Evolutionary conservation across 2,113 vertebrate species (phyloP), one percentile per base, ranked within the genome.

Genomic region (Spizaetus ornatus): DNA sequence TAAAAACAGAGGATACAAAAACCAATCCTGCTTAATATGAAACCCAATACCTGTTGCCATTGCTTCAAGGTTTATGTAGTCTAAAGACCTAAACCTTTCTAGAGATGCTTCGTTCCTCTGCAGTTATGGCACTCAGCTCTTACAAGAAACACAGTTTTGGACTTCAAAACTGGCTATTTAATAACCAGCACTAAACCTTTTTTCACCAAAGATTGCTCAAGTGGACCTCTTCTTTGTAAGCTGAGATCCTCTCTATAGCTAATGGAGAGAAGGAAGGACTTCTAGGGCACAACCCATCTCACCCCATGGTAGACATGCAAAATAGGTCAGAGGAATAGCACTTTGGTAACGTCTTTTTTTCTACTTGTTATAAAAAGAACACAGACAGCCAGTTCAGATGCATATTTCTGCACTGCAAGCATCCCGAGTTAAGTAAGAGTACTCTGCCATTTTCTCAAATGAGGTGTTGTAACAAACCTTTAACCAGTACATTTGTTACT

Each of bases 391-490:
- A 14, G 8, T 22, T 74, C 58, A 80, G 38, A 69, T 23, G 61
- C 21, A 6, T 36, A 53, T 72, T 91, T 77, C 56, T 90, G 31
- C 15, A 65, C 5, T 26, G 21, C 61, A 65, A 65, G 40, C 36
- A 56, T 32, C 11, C 36, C 17, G 55, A 62, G 13, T 86, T 81
- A 77, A 18, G 72, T 38, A 96, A 94, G 84, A 71, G 25, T 6
- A 38, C 23, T 31, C 61, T 91, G 69, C 14, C 26, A 14, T 93
- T 79, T 94, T 95, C 31, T 40, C 36, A 59, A 72, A 78, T 15
- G 48, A 76, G 56, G 29, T 79, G 73, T 26, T 91, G 83, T 38
- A 95, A 91, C 31, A 86, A 95, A 58, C 45, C 40, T 82, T 87
- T 90, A 92, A 72, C 70, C 53, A 72, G 32, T 21, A 69, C 38